Evolutionary conservation across 2,797 vertebrate genomes (phyloP).

Genomic region (Kryptolebias ocellatus): DNA sequence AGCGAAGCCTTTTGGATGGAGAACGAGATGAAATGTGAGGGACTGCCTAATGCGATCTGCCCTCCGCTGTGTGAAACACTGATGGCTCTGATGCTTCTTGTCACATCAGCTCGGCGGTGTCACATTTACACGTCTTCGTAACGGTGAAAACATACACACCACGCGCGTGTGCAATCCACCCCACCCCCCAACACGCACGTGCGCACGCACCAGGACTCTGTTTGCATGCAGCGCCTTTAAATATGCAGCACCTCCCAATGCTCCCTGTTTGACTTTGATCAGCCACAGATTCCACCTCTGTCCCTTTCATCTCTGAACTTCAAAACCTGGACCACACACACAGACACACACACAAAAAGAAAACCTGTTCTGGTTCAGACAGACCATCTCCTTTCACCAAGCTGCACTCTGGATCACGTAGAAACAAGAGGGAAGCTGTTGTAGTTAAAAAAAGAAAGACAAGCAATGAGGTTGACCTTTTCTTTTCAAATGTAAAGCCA

Average conservation of each 20-base stretch:
- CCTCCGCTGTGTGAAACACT: conserved; percentile 23
- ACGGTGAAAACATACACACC: conserved; percentile 7
- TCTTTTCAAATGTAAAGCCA: conserved; percentile 16
- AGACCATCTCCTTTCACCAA: conserved; percentile 27
- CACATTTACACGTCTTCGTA: conserved; percentile 34
- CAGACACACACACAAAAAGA: conserved; percentile 2
- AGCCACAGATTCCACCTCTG: conserved; percentile 68
- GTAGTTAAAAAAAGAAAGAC: background rate
- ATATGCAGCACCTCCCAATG: conserved; percentile 76
- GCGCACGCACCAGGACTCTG: background rate
- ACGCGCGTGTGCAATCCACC: background rate
- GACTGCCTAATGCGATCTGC: conserved; percentile 48
- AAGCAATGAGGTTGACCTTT: conserved; percentile 4
- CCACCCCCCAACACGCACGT: conserved; percentile 4
- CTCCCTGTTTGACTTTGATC: conserved; percentile 79
- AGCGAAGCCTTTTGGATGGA: conserved; percentile 22
- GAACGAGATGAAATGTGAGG: conserved; percentile 44
- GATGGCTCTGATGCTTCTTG: conserved; percentile 53
- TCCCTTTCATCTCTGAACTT: conserved; percentile 79
- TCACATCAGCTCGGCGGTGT: conserved; percentile 45
- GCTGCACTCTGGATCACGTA: conserved; percentile 13
- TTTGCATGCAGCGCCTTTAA: conserved; percentile 66
- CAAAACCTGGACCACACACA: conserved; percentile 66
- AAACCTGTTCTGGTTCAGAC: conserved; percentile 50
- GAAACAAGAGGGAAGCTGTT: background rate